Evolutionary conservation across 1,140 invertebrate genomes (phyloP).

Genomic region (Trichonephila clavipes): DNA sequence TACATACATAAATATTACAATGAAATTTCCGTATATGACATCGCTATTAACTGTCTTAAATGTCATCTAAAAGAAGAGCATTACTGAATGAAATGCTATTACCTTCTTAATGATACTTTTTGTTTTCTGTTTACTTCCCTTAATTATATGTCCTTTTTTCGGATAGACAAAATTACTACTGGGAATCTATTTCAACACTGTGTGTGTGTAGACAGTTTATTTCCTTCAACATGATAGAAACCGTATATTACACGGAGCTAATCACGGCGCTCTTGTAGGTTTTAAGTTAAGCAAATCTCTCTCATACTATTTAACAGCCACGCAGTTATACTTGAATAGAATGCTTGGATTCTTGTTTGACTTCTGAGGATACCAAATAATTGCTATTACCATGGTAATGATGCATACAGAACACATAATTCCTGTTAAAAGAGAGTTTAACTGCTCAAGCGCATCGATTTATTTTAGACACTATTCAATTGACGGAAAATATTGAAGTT

Average conservation of each 20-base stretch:
- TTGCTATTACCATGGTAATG: slow-evolving; percentile 5
- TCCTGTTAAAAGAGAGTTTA: neutral
- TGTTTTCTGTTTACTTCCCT: no score
- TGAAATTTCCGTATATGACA: no score
- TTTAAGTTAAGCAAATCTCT: neutral
- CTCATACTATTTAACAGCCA: neutral
- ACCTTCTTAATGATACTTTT: slow-evolving; percentile 45
- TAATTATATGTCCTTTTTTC: slow-evolving; percentile 23
- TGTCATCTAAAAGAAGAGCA: neutral
- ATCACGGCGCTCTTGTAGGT: neutral
- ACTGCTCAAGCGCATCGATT: slow-evolving; percentile 20
- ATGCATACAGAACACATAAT: neutral
- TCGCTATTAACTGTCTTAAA: no score
- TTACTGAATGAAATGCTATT: neutral
- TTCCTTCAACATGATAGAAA: neutral
- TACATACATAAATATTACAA: no score
- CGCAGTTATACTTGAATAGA: slow-evolving; percentile 12
- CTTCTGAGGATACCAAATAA: neutral
- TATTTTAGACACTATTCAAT: slow-evolving; percentile 9
- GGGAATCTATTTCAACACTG: neutral
- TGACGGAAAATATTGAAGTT: neutral
- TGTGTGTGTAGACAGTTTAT: slow-evolving; percentile 26
- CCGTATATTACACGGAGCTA: neutral
- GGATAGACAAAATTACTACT: neutral
- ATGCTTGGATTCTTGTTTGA: neutral